Percentiles rank a stretch among this genome's conserved stretches.
These are phyloP conservation scores for Lophotis ruficrista DNA, from an alignment of 2,113 vertebrate species.

Conservation along the genomic window DNA sequence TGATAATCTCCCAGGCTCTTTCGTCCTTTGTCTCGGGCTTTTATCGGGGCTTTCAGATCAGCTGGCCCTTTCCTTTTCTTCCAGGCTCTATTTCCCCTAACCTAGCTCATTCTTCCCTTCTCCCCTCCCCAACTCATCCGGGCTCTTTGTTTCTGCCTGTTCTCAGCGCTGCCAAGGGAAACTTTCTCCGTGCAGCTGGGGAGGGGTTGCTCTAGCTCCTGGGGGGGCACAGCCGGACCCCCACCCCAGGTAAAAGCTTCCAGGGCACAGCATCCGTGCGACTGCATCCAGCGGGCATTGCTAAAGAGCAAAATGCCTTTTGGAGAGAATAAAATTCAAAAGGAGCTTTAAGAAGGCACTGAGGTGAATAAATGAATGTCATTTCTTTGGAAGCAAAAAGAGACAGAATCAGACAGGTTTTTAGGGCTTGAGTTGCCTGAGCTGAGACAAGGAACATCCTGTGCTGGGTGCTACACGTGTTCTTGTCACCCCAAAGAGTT, in stretches of 20 bases:
- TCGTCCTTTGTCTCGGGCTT: constrained; percentile 17
- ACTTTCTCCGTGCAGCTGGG: not conserved
- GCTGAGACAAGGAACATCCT: not conserved
- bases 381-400: not conserved
- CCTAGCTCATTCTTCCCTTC: constrained; percentile 16
- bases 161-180: not conserved
- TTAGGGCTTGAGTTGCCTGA: not conserved
- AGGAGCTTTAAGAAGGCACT: not conserved
- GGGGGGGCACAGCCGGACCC: not conserved
- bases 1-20: constrained; percentile 5
- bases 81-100: constrained; percentile 38
- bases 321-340: not conserved
- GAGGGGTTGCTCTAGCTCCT: not conserved
- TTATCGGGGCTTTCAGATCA: constrained; percentile 46
- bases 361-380: not conserved
- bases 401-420: not conserved
- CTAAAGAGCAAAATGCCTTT: not conserved
- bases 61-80: constrained; percentile 48
- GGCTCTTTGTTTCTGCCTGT: constrained; percentile 11
- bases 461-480: not conserved
- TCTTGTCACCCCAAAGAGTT: not conserved
- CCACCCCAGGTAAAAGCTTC: not conserved
- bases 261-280: not conserved
- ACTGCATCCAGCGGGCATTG: not conserved
- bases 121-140: not conserved